Conservation (phyloP, 2,113 vertebrate genomes). For the Solea solea region DNA sequence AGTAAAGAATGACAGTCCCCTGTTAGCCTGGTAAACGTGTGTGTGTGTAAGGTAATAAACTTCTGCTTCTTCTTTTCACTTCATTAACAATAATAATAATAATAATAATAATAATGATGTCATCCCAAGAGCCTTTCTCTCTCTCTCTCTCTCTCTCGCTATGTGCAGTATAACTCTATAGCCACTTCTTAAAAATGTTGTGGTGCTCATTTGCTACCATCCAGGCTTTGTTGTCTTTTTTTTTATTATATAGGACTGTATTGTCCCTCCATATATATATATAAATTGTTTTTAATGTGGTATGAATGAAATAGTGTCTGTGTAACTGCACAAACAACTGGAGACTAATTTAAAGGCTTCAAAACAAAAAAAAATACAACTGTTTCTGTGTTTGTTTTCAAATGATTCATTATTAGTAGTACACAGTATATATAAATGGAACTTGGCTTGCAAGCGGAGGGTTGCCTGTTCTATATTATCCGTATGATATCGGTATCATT, state of each 20-base stretch:
- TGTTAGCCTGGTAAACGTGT: too few species aligned
- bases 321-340: constrained; percentile 57
- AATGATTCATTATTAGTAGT: constrained; percentile 63
- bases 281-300: constrained; percentile 38
- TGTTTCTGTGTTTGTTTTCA: constrained; percentile 85
- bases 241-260: constrained; percentile 33
- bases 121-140: constrained; percentile 70
- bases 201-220: constrained; percentile 51
- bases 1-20: too few species aligned
- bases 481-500: too few species aligned
- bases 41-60: constrained; percentile 23
- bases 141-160: constrained; percentile 48
- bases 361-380: constrained; percentile 79
- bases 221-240: constrained; percentile 47
- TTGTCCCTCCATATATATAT: constrained; percentile 42
- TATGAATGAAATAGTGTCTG: constrained; percentile 51
- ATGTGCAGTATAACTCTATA: constrained; percentile 43
- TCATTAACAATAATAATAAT: constrained; percentile 50
- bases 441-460: too few species aligned
- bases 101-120: constrained; percentile 66
- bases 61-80: constrained; percentile 47
- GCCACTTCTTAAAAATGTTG: constrained; percentile 40
- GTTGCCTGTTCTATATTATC: too few species aligned
- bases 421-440: constrained; percentile 31
- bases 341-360: constrained; percentile 77